These are phyloP conservation scores for Myripristis jacobus DNA, from an alignment of 2,797 vertebrate species.

Conservation along the genomic window DNA sequence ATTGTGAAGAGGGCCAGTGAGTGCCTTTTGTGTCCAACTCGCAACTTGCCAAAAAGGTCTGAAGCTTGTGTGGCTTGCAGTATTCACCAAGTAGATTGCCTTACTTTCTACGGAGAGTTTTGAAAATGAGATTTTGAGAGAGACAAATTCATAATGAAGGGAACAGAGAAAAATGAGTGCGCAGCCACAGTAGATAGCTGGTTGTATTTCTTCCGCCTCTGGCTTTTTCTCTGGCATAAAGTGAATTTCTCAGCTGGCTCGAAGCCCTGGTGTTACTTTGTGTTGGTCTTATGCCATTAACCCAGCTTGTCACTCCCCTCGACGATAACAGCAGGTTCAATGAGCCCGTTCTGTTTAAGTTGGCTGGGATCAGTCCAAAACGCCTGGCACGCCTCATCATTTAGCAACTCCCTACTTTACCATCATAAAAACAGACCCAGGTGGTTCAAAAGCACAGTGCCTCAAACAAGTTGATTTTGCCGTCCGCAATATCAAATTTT, in stretches of 20 bases:
- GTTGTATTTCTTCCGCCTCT: conserved; percentile 16
- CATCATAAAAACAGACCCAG: background rate
- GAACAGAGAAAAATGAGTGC: conserved; percentile 29
- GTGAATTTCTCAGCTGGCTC: conserved; percentile 49
- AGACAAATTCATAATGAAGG: conserved; percentile 27
- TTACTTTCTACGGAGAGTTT: background rate
- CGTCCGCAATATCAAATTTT: conserved; percentile 5
- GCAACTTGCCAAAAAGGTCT: too few relatives aligned
- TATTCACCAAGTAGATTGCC: background rate
- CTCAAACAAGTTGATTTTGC: background rate
- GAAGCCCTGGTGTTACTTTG: conserved; percentile 56
- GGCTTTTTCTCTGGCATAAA: conserved; percentile 32
- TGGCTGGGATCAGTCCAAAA: conserved; percentile 41
- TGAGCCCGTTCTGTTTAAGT: conserved; percentile 39
- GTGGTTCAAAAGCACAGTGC: background rate
- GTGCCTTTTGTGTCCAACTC: too few relatives aligned
- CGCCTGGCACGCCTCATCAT: background rate
- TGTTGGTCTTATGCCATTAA: conserved; percentile 53
- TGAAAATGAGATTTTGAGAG: background rate
- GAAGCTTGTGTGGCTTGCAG: background rate
- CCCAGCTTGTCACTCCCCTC: conserved; percentile 33
- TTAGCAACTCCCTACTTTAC: background rate
- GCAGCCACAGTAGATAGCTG: conserved; percentile 31
- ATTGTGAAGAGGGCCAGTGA: too few relatives aligned
- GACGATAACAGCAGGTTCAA: conserved; percentile 59